A percentile compares a stretch with the other conserved stretches of the same genome.
phyloP scores from a whole-genome alignment of 1,140 invertebrate genomes.

The Zaprionus africanus region DNA sequence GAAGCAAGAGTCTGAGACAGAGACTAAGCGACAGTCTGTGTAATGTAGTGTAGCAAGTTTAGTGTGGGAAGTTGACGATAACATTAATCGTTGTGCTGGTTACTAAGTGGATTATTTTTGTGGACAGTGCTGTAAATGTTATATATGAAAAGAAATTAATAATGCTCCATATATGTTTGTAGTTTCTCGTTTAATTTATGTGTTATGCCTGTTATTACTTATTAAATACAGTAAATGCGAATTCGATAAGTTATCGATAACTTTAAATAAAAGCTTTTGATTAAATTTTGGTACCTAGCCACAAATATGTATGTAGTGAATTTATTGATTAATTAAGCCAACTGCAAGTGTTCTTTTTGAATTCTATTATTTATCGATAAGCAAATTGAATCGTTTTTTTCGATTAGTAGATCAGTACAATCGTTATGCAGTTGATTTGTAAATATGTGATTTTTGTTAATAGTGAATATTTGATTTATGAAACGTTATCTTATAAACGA shows the following conservation, averaged over 20 bases:
- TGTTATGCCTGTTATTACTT: background rate
- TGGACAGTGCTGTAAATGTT: conserved; percentile 26
- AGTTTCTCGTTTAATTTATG: too few relatives aligned
- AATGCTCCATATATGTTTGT: background rate
- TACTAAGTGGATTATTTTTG: background rate
- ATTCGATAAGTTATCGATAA: conserved; percentile 28
- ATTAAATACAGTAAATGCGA: background rate
- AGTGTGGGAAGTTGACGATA: background rate
- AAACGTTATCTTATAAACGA: fast-evolving
- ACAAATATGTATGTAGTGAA: background rate
- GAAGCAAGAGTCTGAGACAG: background rate
- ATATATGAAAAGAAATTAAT: background rate
- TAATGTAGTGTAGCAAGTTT: conserved; percentile 1
- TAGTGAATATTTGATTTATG: background rate
- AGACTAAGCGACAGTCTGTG: background rate
- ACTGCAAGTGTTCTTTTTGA: too few relatives aligned
- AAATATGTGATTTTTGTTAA: too few relatives aligned
- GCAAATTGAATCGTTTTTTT: background rate
- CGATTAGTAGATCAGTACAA: too few relatives aligned
- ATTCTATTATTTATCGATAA: background rate
- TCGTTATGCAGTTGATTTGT: background rate
- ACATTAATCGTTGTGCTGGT: conserved; percentile 50
- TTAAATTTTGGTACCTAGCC: background rate
- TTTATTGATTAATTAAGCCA: background rate
- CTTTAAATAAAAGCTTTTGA: background rate